Evolutionary conservation across 2,888 invertebrate species (phyloP).

Genomic region (Zele albiditarsus): DNA sequence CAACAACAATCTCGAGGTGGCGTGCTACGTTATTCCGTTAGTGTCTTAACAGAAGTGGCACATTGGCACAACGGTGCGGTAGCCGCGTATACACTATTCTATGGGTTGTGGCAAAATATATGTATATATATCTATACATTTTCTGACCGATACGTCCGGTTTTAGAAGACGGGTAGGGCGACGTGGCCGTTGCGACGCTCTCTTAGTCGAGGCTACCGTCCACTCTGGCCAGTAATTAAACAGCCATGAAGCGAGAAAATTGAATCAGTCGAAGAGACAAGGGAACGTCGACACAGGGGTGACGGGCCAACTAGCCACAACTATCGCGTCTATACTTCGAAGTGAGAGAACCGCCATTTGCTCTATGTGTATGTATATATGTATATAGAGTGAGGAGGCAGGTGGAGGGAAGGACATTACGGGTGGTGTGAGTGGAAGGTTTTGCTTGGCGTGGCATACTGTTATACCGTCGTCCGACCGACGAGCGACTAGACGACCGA

Average conservation of each 20-base stretch:
- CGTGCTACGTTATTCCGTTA: constrained; percentile 70
- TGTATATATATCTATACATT: constrained; percentile 14
- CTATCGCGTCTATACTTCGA: constrained; percentile 64
- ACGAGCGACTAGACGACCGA: constrained; percentile 38
- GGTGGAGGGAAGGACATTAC: constrained; percentile 39
- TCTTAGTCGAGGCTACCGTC: constrained; percentile 57
- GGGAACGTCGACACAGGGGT: constrained; percentile 71
- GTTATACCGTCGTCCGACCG: constrained; percentile 27
- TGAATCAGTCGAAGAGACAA: constrained; percentile 73
- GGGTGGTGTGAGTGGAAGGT: constrained; percentile 34
- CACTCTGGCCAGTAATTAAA: constrained; percentile 72
- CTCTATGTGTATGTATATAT: constrained; percentile 29
- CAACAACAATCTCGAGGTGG: constrained; percentile 71
- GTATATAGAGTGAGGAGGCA: constrained; percentile 28
- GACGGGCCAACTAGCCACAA: constrained; percentile 72
- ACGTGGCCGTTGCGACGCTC: constrained; percentile 35
- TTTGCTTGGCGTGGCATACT: constrained; percentile 6
- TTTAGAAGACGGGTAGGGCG: constrained; percentile 27
- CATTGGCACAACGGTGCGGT: constrained; percentile 27
- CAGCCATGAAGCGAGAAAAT: constrained; percentile 72
- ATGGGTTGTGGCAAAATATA: constrained; percentile 17
- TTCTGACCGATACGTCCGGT: constrained; percentile 43
- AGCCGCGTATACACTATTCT: constrained; percentile 23
- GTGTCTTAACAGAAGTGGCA: constrained; percentile 64
- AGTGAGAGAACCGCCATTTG: constrained; percentile 49